phyloP scores from a whole-genome alignment of 2,113 vertebrate genomes.

The Acanthochromis polyacanthus region DNA sequence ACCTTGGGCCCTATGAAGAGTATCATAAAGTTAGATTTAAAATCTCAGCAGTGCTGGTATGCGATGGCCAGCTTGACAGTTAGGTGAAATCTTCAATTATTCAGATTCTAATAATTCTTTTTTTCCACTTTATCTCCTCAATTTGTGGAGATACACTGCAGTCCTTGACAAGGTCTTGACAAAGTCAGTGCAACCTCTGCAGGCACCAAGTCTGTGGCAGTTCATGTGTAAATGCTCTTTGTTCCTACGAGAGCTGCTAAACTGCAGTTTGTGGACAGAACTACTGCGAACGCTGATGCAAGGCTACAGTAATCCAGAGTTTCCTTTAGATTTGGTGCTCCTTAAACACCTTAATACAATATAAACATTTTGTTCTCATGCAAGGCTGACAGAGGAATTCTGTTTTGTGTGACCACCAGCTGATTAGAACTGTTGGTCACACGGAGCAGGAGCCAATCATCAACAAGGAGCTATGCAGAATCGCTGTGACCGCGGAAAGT shows the following conservation, averaged over 20 bases:
- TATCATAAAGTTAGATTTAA: slow-evolving; percentile 44
- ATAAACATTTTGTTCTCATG: not conserved
- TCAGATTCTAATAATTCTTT: slow-evolving; percentile 41
- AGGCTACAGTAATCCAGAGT: not conserved
- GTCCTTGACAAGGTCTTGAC: slow-evolving; percentile 21
- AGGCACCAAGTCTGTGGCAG: not conserved
- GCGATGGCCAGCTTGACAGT: not conserved
- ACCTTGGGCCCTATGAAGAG: slow-evolving; percentile 46
- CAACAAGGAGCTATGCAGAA: slow-evolving; percentile 7
- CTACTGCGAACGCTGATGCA: not conserved
- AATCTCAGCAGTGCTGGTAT: slow-evolving; percentile 18
- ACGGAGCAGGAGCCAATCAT: slow-evolving; percentile 3
- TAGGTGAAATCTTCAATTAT: slow-evolving; percentile 46
- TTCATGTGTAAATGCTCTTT: not conserved
- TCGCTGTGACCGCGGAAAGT: not conserved
- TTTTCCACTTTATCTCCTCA: slow-evolving; percentile 17
- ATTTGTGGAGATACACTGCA: not conserved
- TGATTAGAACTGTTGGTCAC: slow-evolving; percentile 5
- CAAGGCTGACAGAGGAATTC: slow-evolving; percentile 1
- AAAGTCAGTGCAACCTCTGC: not conserved
- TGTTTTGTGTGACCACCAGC: not conserved
- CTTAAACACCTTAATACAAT: not conserved
- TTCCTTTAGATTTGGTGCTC: too few species aligned
- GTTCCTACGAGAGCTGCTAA: not conserved
- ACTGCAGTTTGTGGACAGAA: not conserved